Evolutionary conservation across 1,140 invertebrate species (phyloP), one percentile per base, ranked within the genome.

Genomic region (Phocides pigmalion): DNA sequence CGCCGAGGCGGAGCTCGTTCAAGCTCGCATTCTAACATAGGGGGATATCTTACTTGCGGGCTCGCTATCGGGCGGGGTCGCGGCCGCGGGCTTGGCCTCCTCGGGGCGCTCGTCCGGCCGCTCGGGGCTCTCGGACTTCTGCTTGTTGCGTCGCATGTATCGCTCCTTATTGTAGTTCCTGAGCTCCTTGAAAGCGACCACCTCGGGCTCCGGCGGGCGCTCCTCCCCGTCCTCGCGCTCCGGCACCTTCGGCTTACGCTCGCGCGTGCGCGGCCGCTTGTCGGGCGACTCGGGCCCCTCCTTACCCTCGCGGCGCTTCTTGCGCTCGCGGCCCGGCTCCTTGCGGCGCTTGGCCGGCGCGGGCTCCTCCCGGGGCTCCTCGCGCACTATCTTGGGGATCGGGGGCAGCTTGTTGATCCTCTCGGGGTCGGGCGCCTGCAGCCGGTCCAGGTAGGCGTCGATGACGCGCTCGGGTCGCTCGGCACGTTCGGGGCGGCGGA

Each of bases 71-170:
- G 64, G 58, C 51, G 22, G 6, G 47, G 8, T 50, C 67, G 16
- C 16, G n/a, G n/a, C n/a, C n/a, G 44, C 28, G 28, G 28, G 28
- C 28, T 32, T 5, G 19, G 20, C 20, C 5, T 47, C 46, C 62
- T 66, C 62, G 28, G 49, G 8, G 12, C 25, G 28, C 14, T 54
- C 64, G 32, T 70, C 68, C 17, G 50, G 50, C 16, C 50, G 64
- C 66, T 89, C 88, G 5, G 90, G 94, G 81, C 94, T 95, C 32
- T 88, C 86, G 0, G 89, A 90, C 54, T 89, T 88, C 65, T 94
- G 92, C 73, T 93, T 93, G 75, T 95, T 94, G 41, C 94, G 87
- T 50, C 94, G 82, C 70, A 95, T 92, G 84, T 95, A 95, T 82
- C 94, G 89, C 68, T 93, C 93, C 81, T 93, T 94, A 61, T 92